Evolutionary conservation across 2,797 vertebrate species (phyloP).

Genomic region (Alcedo quadribrachys): DNA sequence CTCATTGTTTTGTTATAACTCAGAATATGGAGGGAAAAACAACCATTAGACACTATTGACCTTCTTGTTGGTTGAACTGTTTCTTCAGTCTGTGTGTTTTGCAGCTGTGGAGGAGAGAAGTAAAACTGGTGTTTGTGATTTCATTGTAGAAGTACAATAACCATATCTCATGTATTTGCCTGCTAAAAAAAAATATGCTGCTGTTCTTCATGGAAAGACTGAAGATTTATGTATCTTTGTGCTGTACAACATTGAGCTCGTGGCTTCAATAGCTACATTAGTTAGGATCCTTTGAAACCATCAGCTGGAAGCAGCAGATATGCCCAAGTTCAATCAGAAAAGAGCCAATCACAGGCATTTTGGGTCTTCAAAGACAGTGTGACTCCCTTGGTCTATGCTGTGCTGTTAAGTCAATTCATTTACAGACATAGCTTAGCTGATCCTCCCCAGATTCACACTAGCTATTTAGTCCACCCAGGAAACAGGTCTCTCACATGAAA

Average conservation of each 20-base stretch:
- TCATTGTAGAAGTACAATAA: not conserved
- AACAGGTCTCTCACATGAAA: not conserved
- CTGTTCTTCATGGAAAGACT: constrained; percentile 22
- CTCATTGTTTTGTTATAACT: not conserved
- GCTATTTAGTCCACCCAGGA: not conserved
- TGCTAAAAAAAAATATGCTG: constrained; percentile 27
- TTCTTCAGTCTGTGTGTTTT: constrained; percentile 6
- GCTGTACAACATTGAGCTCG: not conserved
- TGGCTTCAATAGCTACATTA: constrained; percentile 25
- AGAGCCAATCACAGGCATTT: not conserved
- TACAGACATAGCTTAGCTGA: not conserved
- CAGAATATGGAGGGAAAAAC: not conserved
- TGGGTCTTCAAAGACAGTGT: not conserved
- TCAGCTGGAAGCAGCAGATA: constrained; percentile 50
- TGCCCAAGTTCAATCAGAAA: constrained; percentile 44
- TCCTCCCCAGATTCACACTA: not conserved
- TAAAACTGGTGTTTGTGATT: constrained; percentile 9
- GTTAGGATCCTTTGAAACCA: constrained; percentile 19
- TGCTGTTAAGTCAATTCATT: not conserved
- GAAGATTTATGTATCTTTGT: constrained; percentile 52
- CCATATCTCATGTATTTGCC: not conserved
- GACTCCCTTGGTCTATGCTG: not conserved
- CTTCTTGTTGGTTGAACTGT: not conserved
- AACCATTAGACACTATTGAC: not conserved
- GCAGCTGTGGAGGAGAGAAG: not conserved